Percentiles rank a stretch among this genome's conserved stretches.
phyloP scores from a whole-genome alignment of 2,888 invertebrate genomes.

The Volucella bombylans region DNA sequence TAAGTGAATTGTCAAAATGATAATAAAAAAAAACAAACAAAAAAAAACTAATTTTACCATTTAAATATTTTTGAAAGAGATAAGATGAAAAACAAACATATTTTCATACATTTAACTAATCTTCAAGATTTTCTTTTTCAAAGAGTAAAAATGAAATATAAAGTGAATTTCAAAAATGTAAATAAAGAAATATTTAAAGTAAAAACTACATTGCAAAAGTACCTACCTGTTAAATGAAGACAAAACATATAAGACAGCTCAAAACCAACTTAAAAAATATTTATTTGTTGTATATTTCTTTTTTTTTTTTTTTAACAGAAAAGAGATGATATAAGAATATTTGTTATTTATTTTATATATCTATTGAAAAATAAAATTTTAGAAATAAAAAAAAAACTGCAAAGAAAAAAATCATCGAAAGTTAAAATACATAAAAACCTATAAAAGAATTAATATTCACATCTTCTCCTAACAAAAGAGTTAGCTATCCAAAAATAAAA shows the following conservation, averaged over 20 bases:
- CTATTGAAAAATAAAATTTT: conserved; percentile 18
- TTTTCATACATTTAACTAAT: conserved; percentile 70
- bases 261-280: conserved; percentile 34
- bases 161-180: conserved; percentile 51
- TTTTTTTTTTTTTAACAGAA: not conserved
- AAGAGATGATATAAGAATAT: conserved; percentile 21
- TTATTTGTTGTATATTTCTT: conserved; percentile 63
- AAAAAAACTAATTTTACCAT: conserved; percentile 37
- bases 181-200: conserved; percentile 47
- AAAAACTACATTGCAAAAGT: conserved; percentile 64
- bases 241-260: conserved; percentile 55
- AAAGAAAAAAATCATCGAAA: conserved; percentile 65
- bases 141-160: conserved; percentile 53
- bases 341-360: conserved; percentile 61
- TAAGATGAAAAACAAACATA: conserved; percentile 58
- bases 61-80: conserved; percentile 59
- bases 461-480: conserved; percentile 42
- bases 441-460: conserved; percentile 46
- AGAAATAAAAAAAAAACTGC: conserved; percentile 28
- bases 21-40: conserved; percentile 54
- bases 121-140: conserved; percentile 59
- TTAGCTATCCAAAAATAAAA: conserved; percentile 24
- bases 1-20: conserved; percentile 71
- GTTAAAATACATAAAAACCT: conserved; percentile 16
- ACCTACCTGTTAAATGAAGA: conserved; percentile 60